A percentile compares a stretch with the other conserved stretches of the same genome.
Evolutionary conservation across 2,888 invertebrate species (phyloP).

Genomic region (Dicyrtoma fusca): DNA sequence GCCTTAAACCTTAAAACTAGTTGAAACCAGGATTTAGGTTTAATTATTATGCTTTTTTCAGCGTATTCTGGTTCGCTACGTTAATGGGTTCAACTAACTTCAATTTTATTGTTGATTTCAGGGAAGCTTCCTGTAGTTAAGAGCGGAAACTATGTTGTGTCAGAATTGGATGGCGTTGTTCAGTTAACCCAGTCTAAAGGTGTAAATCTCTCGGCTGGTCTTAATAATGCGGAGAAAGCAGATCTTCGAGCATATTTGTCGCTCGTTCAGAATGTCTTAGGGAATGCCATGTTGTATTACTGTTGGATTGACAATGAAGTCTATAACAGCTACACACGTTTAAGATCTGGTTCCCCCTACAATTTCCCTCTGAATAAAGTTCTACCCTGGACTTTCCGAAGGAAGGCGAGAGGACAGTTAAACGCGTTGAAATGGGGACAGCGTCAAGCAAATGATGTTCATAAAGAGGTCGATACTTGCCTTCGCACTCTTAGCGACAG

Average conservation of each 20-base stretch:
- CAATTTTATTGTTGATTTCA: slow-evolving; percentile 52
- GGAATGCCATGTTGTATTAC: slow-evolving; percentile 70
- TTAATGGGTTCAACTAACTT: too few species aligned
- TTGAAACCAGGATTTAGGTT: too few species aligned
- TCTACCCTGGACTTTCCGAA: slow-evolving; percentile 77
- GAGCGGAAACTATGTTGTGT: slow-evolving; percentile 83
- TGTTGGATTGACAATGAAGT: slow-evolving; percentile 53
- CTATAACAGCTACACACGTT: slow-evolving; percentile 74
- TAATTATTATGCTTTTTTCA: too few species aligned
- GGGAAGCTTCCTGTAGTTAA: slow-evolving; percentile 90
- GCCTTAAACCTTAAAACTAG: too few species aligned
- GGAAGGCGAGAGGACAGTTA: slow-evolving; percentile 71
- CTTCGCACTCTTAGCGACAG: slow-evolving; percentile 85
- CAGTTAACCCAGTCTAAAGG: slow-evolving; percentile 62
- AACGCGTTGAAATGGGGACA: slow-evolving; percentile 80
- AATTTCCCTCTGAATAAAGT: slow-evolving; percentile 89
- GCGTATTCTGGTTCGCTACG: too few species aligned
- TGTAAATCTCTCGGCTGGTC: slow-evolving; percentile 70
- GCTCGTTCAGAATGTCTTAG: slow-evolving; percentile 82
- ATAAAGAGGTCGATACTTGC: slow-evolving; percentile 71
- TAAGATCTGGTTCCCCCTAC: slow-evolving; percentile 84
- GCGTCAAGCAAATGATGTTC: slow-evolving; percentile 76
- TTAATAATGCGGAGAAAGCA: slow-evolving; percentile 76
- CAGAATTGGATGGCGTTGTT: slow-evolving; percentile 90
- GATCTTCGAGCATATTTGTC: slow-evolving; percentile 95